Evolutionary conservation across 2,888 invertebrate genomes (phyloP).

Genomic region (Tenodera sinensis): DNA sequence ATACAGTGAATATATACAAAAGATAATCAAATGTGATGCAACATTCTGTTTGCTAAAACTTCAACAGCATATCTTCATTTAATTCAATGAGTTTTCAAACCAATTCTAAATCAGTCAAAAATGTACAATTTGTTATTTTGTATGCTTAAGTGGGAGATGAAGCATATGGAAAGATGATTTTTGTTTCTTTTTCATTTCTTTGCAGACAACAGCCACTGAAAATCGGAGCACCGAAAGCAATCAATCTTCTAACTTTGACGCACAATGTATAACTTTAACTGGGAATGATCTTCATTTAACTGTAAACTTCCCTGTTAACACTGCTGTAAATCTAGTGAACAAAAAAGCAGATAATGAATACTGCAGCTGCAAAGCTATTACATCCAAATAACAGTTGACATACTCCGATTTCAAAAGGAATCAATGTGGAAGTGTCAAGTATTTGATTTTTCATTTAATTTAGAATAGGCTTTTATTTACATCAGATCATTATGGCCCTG

Average conservation of each 20-base stretch:
- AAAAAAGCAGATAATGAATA: constrained; percentile 36
- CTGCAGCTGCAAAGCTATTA: constrained; percentile 32
- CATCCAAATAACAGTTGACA: not conserved
- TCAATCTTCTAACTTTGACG: not conserved
- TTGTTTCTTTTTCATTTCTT: not conserved
- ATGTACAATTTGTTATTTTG: not conserved
- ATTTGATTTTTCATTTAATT: not conserved
- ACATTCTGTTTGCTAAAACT: not conserved
- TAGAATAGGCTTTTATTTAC: not conserved
- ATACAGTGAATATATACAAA: not conserved
- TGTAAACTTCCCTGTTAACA: constrained; percentile 45
- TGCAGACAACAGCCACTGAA: not conserved
- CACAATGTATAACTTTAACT: constrained; percentile 38
- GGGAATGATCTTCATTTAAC: constrained; percentile 42
- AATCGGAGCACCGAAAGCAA: not conserved
- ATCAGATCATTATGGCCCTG: not conserved
- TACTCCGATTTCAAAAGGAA: not conserved
- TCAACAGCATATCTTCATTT: too few relatives aligned
- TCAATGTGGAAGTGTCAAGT: not conserved
- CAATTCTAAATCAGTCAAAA: too few relatives aligned
- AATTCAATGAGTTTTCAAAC: not conserved
- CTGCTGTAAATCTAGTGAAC: constrained; percentile 41
- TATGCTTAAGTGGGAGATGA: not conserved
- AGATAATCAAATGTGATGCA: not conserved
- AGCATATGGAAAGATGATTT: not conserved